Conservation (phyloP, 2,797 vertebrate species). For the Sarcoramphus papa region DNA sequence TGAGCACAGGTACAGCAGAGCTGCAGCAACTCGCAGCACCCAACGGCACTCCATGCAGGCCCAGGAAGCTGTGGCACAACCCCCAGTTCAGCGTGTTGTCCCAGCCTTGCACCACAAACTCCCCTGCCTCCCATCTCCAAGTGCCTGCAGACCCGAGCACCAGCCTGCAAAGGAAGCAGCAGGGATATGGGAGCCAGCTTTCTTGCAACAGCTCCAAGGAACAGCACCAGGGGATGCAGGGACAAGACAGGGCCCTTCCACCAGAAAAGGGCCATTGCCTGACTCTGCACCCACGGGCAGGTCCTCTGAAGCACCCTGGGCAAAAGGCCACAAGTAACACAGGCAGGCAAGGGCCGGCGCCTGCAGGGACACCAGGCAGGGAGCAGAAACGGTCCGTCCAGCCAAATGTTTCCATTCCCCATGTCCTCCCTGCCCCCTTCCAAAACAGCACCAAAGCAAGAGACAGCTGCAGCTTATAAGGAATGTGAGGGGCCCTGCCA, state of each 20-base stretch:
- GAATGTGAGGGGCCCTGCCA: slow-evolving; percentile 95
- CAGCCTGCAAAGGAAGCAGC: not conserved
- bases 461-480: slow-evolving; percentile 98
- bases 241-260: not conserved
- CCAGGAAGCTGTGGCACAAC: not conserved
- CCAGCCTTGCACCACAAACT: not conserved
- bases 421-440: slow-evolving; percentile 72
- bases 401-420: slow-evolving; percentile 67
- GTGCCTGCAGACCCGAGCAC: accelerated
- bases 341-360: not conserved
- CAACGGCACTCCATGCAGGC: accelerated
- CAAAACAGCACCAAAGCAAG: slow-evolving; percentile 70
- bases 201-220: not conserved
- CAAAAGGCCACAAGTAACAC: not conserved
- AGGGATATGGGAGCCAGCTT: not conserved
- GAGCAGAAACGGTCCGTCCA: slow-evolving; percentile 35
- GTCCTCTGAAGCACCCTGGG: not conserved
- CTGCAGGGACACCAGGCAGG: slow-evolving; percentile 1
- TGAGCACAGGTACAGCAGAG: not conserved
- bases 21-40: not conserved
- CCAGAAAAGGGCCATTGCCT: not conserved
- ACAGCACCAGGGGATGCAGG: not conserved
- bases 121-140: not conserved
- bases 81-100: not conserved
- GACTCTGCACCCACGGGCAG: not conserved